phyloP scores from a whole-genome alignment of 2,888 invertebrate species.

The Xanthorhoe spadicearia region DNA sequence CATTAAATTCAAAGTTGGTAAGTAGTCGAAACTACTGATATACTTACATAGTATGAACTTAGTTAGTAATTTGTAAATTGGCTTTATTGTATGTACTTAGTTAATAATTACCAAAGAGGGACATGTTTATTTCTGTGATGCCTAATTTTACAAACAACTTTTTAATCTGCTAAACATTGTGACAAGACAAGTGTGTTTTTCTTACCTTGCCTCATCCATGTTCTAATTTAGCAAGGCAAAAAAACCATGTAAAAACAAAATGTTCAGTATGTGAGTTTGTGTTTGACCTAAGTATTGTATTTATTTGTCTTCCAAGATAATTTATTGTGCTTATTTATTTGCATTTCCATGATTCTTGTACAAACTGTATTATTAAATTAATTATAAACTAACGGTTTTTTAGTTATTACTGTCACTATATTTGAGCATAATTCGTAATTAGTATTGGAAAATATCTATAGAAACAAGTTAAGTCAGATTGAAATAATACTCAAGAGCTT shows the following conservation, averaged over 20 bases:
- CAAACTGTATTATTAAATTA: slow-evolving; percentile 56
- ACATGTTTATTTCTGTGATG: background rate
- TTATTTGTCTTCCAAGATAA: slow-evolving; percentile 54
- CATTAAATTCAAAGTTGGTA: no score
- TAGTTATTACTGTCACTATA: background rate
- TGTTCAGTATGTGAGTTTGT: background rate
- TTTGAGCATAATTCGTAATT: no score
- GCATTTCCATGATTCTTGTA: slow-evolving; percentile 62
- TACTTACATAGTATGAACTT: background rate
- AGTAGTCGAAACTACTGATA: background rate
- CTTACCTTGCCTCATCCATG: background rate
- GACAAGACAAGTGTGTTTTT: no score
- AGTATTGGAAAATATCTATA: background rate
- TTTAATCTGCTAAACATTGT: no score
- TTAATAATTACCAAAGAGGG: slow-evolving; percentile 10
- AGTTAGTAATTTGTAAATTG: background rate
- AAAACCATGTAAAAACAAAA: background rate
- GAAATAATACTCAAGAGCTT: slow-evolving; percentile 45
- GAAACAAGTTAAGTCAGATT: background rate
- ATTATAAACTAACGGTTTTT: background rate
- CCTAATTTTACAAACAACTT: background rate
- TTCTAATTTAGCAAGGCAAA: background rate
- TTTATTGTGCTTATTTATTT: slow-evolving; percentile 48
- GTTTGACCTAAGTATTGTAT: slow-evolving; percentile 19
- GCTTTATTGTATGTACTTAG: background rate